Base-by-base conservation (phyloP, 2,797 vertebrate genomes). In the Pseudopleuronectes americanus region DNA sequence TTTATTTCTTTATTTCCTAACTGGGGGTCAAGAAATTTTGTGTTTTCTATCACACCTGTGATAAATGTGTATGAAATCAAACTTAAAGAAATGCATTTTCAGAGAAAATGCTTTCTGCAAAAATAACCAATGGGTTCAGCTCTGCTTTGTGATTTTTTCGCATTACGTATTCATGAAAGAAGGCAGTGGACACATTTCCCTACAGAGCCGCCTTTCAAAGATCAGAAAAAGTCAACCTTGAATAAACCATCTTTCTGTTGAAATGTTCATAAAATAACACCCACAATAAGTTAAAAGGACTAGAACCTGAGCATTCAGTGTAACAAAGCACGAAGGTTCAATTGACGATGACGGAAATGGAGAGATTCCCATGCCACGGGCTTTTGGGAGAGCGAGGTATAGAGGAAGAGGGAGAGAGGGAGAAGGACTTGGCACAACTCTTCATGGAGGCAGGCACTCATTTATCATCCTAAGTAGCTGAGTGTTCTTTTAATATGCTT, bases 391-490 rank as follows among this genome's bases (percentile, higher is more conserved):
- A 51, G 16, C 3, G 45, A 57, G 53, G 28, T 9, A 48, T 9
- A 53, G 49, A 61, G 49, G 60, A 24, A 63, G 47, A 62, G 21
- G 51, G 36, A 19, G 21, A 21, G 69, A n/a, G 54, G 45, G 36
- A 67, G 48, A 56, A 48, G 17, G 57, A 73, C 55, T 80, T 77
- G 53, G 71, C 80, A 70, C 61, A 62, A 67, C 64, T 79, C 65
- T 71, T 77, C 76, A 81, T 74, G 73, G 77, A 84, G 47, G 60
- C 74, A 71, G 63, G 47, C 60, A 57, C 77, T 79, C 78, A 78
- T 92, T 93, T 88, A 83, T 88, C 89, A 87, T 91, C 76, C 73
- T 85, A 87, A 90, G 86, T 84, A 82, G 88, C 83, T 70, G 71
- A 69, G 68, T 81, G 82, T 87, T 87, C 71, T 84, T 91, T 87